A percentile compares a stretch with the other conserved stretches of the same genome.
Evolutionary conservation across 2,797 vertebrate genomes (phyloP).

Genomic region (Valencia hispanica): DNA sequence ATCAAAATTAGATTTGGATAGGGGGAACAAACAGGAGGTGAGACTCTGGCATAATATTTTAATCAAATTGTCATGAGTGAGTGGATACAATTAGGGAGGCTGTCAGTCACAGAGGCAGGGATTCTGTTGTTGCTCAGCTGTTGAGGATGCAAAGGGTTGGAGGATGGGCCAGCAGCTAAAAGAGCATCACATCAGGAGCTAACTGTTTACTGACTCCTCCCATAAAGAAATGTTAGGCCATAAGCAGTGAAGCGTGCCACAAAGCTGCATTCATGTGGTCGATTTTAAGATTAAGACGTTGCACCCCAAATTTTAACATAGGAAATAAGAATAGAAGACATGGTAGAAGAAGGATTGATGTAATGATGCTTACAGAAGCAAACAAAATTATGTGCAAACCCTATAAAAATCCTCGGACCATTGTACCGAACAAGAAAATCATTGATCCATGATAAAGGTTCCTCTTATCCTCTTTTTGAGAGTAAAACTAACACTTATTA

Average conservation of each 20-base stretch:
- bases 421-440: slow-evolving; percentile 16
- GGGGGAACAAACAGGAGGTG: slow-evolving; percentile 98
- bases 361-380: slow-evolving; percentile 8
- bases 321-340: background rate
- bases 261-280: background rate
- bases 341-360: background rate
- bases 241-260: background rate
- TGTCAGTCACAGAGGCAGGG: slow-evolving; percentile 93
- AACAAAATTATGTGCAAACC: slow-evolving; percentile 12
- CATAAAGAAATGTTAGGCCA: slow-evolving; percentile 5
- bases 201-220: slow-evolving; percentile 14
- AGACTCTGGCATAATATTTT: slow-evolving; percentile 99
- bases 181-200: slow-evolving; percentile 63
- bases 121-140: slow-evolving; percentile 90
- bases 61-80: slow-evolving; percentile 99
- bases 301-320: slow-evolving; percentile 6
- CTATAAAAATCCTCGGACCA: slow-evolving; percentile 1
- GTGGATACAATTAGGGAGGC: slow-evolving; percentile 99
- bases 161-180: slow-evolving; percentile 60
- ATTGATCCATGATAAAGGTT: slow-evolving; percentile 19
- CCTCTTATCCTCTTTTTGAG: slow-evolving; percentile 53
- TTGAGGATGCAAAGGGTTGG: slow-evolving; percentile 54
- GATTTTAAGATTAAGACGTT: slow-evolving; percentile 19
- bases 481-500: slow-evolving; percentile 76
- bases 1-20: slow-evolving; percentile 99